Conservation (phyloP, 1,140 invertebrate genomes). For the Anastatus disparis region DNA sequence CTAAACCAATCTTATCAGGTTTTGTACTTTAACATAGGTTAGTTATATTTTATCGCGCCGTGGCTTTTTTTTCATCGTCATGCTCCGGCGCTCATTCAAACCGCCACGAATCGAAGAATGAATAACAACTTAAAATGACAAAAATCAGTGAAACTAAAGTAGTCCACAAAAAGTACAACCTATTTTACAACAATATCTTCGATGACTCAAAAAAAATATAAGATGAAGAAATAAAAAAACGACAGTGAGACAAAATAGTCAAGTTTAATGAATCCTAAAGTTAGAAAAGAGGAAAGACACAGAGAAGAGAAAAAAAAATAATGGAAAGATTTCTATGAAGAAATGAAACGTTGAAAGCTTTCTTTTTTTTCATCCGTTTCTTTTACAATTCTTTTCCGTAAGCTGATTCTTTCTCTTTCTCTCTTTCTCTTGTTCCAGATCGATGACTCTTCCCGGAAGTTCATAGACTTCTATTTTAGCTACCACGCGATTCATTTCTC, state of each 20-base stretch:
- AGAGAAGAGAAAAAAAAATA: constrained; percentile 22
- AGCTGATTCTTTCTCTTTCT: constrained; percentile 29
- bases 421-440: constrained; percentile 52
- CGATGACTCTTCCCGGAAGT: constrained; percentile 58
- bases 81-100: no score
- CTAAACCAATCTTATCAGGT: no score
- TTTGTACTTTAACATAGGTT: no score
- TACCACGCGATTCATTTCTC: constrained; percentile 50
- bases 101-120: no score
- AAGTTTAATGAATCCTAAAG: no score
- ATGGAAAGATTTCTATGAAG: constrained; percentile 17
- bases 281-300: neutral
- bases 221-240: neutral
- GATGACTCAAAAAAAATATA: neutral
- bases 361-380: no score
- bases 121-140: no score
- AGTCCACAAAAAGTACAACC: neutral
- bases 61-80: no score
- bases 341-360: constrained; percentile 12
- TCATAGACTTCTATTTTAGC: constrained; percentile 43
- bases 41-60: no score
- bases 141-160: no score
- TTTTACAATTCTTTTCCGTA: no score
- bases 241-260: no score
- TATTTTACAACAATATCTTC: neutral